Base-by-base conservation (phyloP, 2,113 vertebrate species). In the Thamnophis sirtalis region DNA sequence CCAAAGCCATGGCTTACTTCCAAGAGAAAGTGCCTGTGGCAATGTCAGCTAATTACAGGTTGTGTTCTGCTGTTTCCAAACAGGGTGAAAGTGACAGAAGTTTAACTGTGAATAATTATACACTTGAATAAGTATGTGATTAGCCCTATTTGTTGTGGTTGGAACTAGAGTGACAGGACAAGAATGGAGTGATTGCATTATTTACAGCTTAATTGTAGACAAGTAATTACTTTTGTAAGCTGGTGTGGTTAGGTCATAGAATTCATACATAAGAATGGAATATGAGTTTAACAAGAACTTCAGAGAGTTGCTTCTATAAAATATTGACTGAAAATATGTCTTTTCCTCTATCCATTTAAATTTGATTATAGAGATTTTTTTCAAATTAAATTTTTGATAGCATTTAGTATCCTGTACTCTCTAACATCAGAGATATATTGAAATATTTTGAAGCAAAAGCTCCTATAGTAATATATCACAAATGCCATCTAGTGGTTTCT, bases 81-180 rank as follows among this genome's bases (percentile, higher is more conserved):
- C 97, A 98, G 97, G 97, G 97, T 97, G 97, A 98, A 98, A 98
- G 98, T 97, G 97, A 97, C 98, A 97, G 97, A 98, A 98, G 97
- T 98, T 98, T 97, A 97, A 98, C 98, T 97, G 96, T 97, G 98
- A 98, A 98, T 98, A 98, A 98, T 98, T 98, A 98, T 97, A 98
- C 97, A 97, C 97, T 98, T 96, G 97, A 98, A 96, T 97, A 97
- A 98, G 97, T 98, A 97, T 97, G 98, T 98, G 97, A 98, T 98
- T 98, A 98, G 97, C 96, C 96, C 95, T 97, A 97, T 98, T 98
- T 97, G 97, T 97, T 98, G 97, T 97, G 96, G 94, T 96, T 96
- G 96, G 96, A 96, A 96, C 95, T 97, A 94, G 96, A 98, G 94
- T 97, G 98, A 98, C 93, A 97, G 97, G 97, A 97, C 97, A 97